phyloP scores from a whole-genome alignment of 1,140 invertebrate genomes.

The Diorhabda elongata region DNA sequence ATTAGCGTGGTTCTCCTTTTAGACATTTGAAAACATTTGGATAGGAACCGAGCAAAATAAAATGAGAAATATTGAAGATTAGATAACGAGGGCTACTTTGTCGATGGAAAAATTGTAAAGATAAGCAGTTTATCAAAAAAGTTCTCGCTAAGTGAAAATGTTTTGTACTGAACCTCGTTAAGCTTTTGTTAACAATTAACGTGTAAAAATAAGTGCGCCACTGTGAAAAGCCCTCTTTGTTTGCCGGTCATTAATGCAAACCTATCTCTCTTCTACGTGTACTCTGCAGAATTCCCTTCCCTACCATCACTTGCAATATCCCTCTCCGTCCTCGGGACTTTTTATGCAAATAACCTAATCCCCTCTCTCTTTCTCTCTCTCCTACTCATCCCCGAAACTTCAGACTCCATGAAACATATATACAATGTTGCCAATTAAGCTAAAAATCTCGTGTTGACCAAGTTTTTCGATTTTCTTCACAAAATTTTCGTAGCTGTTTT shows the following conservation, averaged over 20 bases:
- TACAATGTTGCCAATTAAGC: constrained; percentile 13
- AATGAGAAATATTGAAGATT: too few species aligned
- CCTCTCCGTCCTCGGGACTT: constrained; percentile 28
- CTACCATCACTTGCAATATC: constrained; percentile 21
- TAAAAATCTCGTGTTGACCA: not conserved
- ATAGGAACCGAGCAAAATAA: too few species aligned
- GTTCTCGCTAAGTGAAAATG: too few species aligned
- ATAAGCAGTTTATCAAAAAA: too few species aligned
- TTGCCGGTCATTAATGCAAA: constrained; percentile 40
- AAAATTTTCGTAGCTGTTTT: too few species aligned
- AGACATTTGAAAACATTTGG: too few species aligned
- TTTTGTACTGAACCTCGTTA: too few species aligned
- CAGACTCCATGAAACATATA: constrained; percentile 35
- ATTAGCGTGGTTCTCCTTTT: too few species aligned
- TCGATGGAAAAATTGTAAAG: too few species aligned
- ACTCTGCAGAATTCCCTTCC: constrained; percentile 23
- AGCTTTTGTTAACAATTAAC: too few species aligned
- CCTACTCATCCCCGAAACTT: constrained; percentile 31
- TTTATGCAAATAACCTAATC: constrained; percentile 33
- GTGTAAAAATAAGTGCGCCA: not conserved
- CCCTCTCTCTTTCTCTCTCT: constrained; percentile 27
- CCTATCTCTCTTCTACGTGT: constrained; percentile 38
- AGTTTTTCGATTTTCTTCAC: not conserved
- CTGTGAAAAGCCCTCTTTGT: constrained; percentile 32
- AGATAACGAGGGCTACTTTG: too few species aligned